Evolutionary conservation across 2,113 vertebrate genomes (phyloP).

Genomic region (Amblyornis subalaris): DNA sequence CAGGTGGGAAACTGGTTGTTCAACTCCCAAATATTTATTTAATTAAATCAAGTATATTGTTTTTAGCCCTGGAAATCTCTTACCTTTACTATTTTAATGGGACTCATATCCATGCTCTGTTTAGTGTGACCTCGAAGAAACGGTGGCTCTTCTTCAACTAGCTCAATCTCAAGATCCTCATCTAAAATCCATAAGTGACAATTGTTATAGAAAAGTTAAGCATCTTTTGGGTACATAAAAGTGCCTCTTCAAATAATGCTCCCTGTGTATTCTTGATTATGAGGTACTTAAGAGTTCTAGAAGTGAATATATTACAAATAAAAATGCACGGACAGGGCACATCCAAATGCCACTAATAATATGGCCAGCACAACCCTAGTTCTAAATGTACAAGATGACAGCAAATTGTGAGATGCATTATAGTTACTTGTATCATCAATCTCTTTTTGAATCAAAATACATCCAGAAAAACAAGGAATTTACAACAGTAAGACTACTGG

Average conservation of each 20-base stretch:
- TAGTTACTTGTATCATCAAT: neutral
- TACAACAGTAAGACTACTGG: neutral
- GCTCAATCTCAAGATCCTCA: slow-evolving; percentile 96
- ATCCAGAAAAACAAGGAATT: neutral
- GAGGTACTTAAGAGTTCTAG: neutral
- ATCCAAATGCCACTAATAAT: neutral
- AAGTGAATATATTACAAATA: neutral
- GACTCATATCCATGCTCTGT: slow-evolving; percentile 99
- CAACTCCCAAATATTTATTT: neutral
- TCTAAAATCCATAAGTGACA: slow-evolving; percentile 69
- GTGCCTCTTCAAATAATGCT: neutral
- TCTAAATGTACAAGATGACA: neutral
- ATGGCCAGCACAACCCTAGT: neutral
- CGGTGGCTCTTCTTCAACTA: slow-evolving; percentile 95
- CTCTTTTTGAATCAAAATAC: neutral
- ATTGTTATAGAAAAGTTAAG: neutral
- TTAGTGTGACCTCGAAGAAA: slow-evolving; percentile 97
- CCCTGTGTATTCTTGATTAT: neutral
- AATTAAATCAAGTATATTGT: neutral
- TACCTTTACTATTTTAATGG: slow-evolving; percentile 98
- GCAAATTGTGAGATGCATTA: neutral
- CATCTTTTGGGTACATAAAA: neutral
- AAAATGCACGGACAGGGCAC: neutral
- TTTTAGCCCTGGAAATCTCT: neutral
- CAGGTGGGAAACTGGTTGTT: neutral